Conservation (phyloP, 2,113 vertebrate species). For the Takifugu bimaculatus region DNA sequence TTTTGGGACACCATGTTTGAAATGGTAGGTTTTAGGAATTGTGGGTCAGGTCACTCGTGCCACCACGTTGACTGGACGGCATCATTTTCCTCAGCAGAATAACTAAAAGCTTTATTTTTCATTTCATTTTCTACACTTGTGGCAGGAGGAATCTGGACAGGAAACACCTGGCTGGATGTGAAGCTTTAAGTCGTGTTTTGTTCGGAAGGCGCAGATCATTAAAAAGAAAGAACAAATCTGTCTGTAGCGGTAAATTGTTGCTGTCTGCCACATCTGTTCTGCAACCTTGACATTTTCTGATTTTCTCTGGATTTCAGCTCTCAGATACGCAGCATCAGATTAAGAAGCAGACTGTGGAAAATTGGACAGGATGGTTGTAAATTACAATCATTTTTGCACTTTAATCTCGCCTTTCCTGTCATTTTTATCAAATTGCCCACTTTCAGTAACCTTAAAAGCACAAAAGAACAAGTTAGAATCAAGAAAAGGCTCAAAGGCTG, state of each 20-base stretch:
- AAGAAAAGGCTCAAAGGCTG: not conserved
- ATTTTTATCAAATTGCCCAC: constrained; percentile 1
- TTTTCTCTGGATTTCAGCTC: constrained; percentile 22
- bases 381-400: not conserved
- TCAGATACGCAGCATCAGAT: constrained; percentile 13
- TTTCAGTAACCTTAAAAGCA: constrained; percentile 15
- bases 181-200: too few relatives aligned
- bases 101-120: too few relatives aligned
- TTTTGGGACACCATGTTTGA: constrained; percentile 15
- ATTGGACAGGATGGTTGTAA: not conserved
- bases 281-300: constrained; percentile 49
- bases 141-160: not conserved
- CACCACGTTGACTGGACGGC: not conserved
- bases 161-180: not conserved
- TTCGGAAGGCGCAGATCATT: too few relatives aligned
- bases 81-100: too few relatives aligned
- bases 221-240: not conserved
- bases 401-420: constrained; percentile 18
- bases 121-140: too few relatives aligned
- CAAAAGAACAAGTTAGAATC: not conserved
- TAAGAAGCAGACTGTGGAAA: not conserved
- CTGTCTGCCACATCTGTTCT: constrained; percentile 5
- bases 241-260: constrained; percentile 6
- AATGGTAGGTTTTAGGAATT: too few relatives aligned
- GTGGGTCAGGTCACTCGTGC: not conserved